Conservation (phyloP, 2,888 invertebrate species). For the Drosophila prostipennis region DNA sequence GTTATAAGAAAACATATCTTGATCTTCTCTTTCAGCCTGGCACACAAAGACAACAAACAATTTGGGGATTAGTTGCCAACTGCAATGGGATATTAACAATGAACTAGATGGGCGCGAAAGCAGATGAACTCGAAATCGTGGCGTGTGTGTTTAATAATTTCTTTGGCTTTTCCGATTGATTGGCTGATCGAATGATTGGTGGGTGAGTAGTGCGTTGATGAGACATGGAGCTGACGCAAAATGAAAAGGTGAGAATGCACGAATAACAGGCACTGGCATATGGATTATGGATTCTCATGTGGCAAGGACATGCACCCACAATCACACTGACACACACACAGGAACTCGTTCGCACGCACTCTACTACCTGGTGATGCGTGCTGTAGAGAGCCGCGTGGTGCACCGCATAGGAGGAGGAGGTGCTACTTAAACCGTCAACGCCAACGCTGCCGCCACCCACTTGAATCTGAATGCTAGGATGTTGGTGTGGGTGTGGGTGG, state of each 20-base stretch:
- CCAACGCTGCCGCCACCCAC: slow-evolving; percentile 50
- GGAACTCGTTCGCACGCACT: slow-evolving; percentile 59
- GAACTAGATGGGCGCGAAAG: slow-evolving; percentile 21
- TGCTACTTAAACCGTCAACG: slow-evolving; percentile 68
- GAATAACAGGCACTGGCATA: slow-evolving; percentile 43
- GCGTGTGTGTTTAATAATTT: slow-evolving; percentile 29
- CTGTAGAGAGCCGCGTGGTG: slow-evolving; percentile 76
- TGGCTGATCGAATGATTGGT: slow-evolving; percentile 29
- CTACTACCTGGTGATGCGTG: slow-evolving; percentile 84
- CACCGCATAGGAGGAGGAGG: slow-evolving; percentile 62
- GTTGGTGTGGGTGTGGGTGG: slow-evolving; percentile 54
- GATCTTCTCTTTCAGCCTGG: slow-evolving; percentile 49
- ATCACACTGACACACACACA: slow-evolving; percentile 27
- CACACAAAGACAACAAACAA: slow-evolving; percentile 67
- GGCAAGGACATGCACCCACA: slow-evolving; percentile 31
- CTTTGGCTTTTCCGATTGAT: slow-evolving; percentile 14
- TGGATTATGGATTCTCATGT: slow-evolving; percentile 18
- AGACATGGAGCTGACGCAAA: slow-evolving; percentile 54
- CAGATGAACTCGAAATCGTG: slow-evolving; percentile 20
- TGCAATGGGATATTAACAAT: slow-evolving; percentile 30
- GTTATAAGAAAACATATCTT: slow-evolving; percentile 1
- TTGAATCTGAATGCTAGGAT: slow-evolving; percentile 64
- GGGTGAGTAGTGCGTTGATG: slow-evolving; percentile 23
- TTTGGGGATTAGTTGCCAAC: slow-evolving; percentile 37
- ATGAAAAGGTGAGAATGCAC: slow-evolving; percentile 48